These are phyloP conservation scores for Bugula neritina DNA, from an alignment of 2,888 invertebrate genomes.

Conservation along the genomic window DNA sequence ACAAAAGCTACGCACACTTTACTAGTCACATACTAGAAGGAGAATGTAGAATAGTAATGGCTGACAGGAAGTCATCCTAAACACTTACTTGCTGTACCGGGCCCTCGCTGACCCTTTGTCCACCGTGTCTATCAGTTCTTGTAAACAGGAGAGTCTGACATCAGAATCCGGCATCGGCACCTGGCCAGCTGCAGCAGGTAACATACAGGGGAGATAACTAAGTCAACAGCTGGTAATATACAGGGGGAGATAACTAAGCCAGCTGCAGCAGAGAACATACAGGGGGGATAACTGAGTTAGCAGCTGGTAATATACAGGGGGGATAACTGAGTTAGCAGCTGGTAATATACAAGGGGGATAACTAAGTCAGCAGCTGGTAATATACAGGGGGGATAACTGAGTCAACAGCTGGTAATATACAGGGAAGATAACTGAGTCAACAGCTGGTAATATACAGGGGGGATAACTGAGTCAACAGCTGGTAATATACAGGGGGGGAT, in stretches of 20 bases:
- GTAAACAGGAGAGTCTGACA: not conserved
- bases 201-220: not conserved
- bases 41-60: too few species aligned
- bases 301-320: not conserved
- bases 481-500: too few species aligned
- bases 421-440: too few species aligned
- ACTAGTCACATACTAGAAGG: too few species aligned
- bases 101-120: slow-evolving; percentile 11
- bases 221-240: not conserved
- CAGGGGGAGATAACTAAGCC: not conserved
- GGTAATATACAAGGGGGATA: not conserved
- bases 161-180: not conserved
- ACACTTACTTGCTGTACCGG: slow-evolving; percentile 5
- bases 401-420: too few species aligned
- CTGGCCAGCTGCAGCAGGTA: slow-evolving; percentile 5
- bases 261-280: not conserved
- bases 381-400: too few species aligned
- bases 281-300: not conserved
- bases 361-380: not conserved
- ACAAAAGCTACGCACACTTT: too few species aligned
- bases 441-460: too few species aligned
- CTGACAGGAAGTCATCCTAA: too few species aligned
- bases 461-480: too few species aligned
- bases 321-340: not conserved
- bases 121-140: not conserved